Conservation (phyloP, 2,888 invertebrate species). For the Pecten maximus region DNA sequence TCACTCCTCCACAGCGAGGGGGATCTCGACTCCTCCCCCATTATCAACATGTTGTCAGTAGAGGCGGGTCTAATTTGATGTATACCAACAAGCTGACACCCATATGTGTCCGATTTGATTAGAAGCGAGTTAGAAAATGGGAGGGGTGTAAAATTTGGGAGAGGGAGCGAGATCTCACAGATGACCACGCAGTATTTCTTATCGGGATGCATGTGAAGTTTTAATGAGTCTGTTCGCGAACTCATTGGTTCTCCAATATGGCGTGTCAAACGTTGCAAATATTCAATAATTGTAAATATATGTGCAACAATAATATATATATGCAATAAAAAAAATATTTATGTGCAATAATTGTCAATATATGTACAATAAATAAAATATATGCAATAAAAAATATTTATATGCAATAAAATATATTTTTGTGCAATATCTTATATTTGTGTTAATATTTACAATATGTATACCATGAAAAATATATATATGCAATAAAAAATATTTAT, state of each 20-base stretch:
- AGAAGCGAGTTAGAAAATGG: background rate
- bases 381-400: too few relatives aligned
- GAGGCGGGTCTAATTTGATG: background rate
- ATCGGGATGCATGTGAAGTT: background rate
- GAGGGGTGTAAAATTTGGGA: background rate
- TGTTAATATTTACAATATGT: too few relatives aligned
- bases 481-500: too few relatives aligned
- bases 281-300: too few relatives aligned
- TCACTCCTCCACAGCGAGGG: background rate
- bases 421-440: too few relatives aligned
- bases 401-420: too few relatives aligned
- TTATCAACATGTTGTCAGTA: background rate
- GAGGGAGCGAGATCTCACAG: conserved; percentile 3
- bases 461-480: too few relatives aligned
- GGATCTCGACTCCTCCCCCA: background rate
- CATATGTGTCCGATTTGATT: conserved; percentile 20
- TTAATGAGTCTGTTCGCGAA: background rate
- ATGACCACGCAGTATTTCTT: background rate
- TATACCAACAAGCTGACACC: background rate
- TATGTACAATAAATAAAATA: too few relatives aligned
- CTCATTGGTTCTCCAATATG: background rate
- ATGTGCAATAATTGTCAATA: too few relatives aligned
- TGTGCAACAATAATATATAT: too few relatives aligned
- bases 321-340: too few relatives aligned
- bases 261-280: too few relatives aligned